These are phyloP conservation scores for Notolabrus celidotus DNA, from an alignment of 2,797 vertebrate species.

Conservation along the genomic window DNA sequence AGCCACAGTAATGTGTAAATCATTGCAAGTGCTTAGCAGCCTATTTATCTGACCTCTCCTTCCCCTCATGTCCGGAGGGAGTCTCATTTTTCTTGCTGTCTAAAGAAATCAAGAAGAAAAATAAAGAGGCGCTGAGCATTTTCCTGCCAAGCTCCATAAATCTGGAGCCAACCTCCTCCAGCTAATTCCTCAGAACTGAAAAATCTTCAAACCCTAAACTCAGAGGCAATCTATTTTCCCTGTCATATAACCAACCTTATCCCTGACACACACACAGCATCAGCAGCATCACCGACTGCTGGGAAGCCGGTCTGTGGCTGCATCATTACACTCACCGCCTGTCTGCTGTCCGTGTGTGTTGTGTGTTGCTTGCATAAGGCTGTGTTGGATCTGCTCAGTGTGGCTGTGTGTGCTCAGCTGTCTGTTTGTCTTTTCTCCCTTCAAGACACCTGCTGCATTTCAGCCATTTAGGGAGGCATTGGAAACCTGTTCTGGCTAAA, in stretches of 20 bases:
- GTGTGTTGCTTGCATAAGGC: slow-evolving; percentile 54
- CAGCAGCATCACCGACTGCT: slow-evolving; percentile 38
- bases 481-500: slow-evolving; percentile 13
- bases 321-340: slow-evolving; percentile 60
- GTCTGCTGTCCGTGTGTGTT: slow-evolving; percentile 49
- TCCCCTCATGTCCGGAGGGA: slow-evolving; percentile 15
- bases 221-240: slow-evolving; percentile 36
- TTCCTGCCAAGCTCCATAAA: slow-evolving; percentile 40
- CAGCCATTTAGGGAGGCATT: slow-evolving; percentile 32
- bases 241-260: slow-evolving; percentile 28
- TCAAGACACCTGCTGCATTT: slow-evolving; percentile 50
- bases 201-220: slow-evolving; percentile 54
- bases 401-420: slow-evolving; percentile 53
- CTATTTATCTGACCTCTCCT: slow-evolving; percentile 43
- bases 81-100: slow-evolving; percentile 36
- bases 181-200: slow-evolving; percentile 56
- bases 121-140: slow-evolving; percentile 24
- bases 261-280: slow-evolving; percentile 23
- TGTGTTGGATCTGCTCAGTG: slow-evolving; percentile 42
- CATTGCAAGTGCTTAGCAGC: slow-evolving; percentile 14
- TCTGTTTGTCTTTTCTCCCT: slow-evolving; percentile 37
- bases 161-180: slow-evolving; percentile 25
- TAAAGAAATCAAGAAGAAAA: slow-evolving; percentile 45
- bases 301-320: slow-evolving; percentile 32
- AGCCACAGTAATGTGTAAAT: slow-evolving; percentile 34